A percentile compares a stretch with the other conserved stretches of the same genome.
Conservation (phyloP, 2,888 invertebrate genomes). For the Heteromyza rotundicornis region DNA sequence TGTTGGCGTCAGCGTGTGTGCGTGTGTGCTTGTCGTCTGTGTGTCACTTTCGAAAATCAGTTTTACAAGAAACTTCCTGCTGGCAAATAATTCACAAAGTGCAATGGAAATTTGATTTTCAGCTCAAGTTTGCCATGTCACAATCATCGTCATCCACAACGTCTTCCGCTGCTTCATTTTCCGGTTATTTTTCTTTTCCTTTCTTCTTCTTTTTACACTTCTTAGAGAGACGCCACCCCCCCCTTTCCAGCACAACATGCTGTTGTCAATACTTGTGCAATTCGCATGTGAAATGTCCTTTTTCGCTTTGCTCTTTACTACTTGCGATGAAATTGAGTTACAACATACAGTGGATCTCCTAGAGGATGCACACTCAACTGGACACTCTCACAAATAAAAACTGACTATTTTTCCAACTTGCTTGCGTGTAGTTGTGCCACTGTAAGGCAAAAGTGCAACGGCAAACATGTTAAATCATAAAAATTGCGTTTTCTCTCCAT, state of each 20-base stretch:
- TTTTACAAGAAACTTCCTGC: not conserved
- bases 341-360: no score
- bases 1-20: not conserved
- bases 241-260: no score
- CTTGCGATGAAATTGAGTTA: not conserved
- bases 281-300: slow-evolving; percentile 9
- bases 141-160: not conserved
- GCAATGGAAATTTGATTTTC: slow-evolving; percentile 32
- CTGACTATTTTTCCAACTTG: no score
- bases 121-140: slow-evolving; percentile 9
- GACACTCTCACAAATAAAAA: no score
- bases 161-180: not conserved
- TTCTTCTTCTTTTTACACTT: no score
- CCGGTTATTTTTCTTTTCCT: no score
- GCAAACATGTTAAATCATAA: no score
- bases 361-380: no score
- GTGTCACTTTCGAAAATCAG: not conserved
- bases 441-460: no score
- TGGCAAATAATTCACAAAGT: slow-evolving; percentile 36
- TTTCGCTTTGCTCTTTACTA: not conserved
- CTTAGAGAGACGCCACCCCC: no score
- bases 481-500: no score
- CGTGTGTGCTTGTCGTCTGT: slow-evolving; percentile 8
- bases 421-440: no score
- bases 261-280: not conserved